Percentiles rank a stretch among this genome's conserved stretches.
Evolutionary conservation across 2,113 vertebrate species (phyloP).

Genomic region (Chascanopsetta lugubris): DNA sequence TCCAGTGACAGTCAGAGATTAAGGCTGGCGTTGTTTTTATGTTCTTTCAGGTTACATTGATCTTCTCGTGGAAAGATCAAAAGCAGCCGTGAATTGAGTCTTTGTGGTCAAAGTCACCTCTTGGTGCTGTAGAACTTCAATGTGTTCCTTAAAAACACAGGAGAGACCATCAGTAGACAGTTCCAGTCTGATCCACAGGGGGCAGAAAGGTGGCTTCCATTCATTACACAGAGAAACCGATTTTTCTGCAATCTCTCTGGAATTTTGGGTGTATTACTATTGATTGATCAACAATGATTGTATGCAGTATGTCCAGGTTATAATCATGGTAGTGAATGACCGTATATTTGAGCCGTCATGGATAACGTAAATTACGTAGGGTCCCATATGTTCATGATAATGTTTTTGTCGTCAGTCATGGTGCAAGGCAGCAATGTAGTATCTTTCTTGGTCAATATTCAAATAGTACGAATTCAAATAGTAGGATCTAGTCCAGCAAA

Average conservation of each 20-base stretch:
- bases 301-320: neutral
- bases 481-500: too few species aligned
- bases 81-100: neutral
- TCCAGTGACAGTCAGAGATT: neutral
- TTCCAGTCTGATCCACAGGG: neutral
- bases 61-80: conserved; percentile 1
- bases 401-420: neutral
- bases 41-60: too few species aligned
- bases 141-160: too few species aligned
- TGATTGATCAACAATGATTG: too few species aligned
- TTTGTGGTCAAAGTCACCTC: neutral
- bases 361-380: too few species aligned
- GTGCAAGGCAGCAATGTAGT: too few species aligned
- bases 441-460: too few species aligned
- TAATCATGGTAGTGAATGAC: neutral
- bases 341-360: too few species aligned
- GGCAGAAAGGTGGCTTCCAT: neutral
- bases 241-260: too few species aligned
- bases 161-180: neutral
- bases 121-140: too few species aligned
- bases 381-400: neutral
- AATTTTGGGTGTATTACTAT: too few species aligned
- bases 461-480: too few species aligned
- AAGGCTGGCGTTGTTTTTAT: neutral
- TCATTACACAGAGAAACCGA: neutral